These are phyloP conservation scores for Cryptophagus acutangulus DNA, from an alignment of 2,888 invertebrate species.

Conservation along the genomic window DNA sequence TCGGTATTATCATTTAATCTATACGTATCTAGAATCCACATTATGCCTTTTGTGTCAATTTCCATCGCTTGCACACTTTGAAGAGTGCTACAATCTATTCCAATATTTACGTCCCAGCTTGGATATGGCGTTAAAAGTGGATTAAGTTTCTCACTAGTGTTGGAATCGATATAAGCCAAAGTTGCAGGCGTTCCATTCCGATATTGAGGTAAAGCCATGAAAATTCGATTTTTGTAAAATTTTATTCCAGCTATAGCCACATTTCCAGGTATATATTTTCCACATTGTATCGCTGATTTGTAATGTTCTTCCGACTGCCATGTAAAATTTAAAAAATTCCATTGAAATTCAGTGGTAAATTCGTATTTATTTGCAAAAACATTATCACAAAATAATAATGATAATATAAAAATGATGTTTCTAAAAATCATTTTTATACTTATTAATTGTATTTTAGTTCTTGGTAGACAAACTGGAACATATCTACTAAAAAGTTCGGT, in stretches of 20 bases:
- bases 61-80: slow-evolving; percentile 72
- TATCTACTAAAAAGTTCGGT: too few species aligned
- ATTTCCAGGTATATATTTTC: background rate
- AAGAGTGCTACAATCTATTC: slow-evolving; percentile 56
- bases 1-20: slow-evolving; percentile 55
- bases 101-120: slow-evolving; percentile 60
- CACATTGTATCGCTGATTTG: background rate
- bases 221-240: background rate
- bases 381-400: background rate
- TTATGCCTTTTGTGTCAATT: slow-evolving; percentile 63
- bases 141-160: slow-evolving; percentile 36
- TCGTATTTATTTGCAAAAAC: background rate
- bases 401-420: too few species aligned
- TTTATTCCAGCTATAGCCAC: background rate
- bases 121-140: slow-evolving; percentile 63
- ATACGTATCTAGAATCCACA: slow-evolving; percentile 68
- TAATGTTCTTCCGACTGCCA: background rate
- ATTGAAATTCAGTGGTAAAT: background rate
- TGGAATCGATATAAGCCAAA: slow-evolving; percentile 53
- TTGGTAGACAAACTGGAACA: too few species aligned
- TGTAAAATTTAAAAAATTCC: background rate
- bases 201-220: background rate
- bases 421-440: too few species aligned
- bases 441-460: too few species aligned
- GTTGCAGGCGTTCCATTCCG: slow-evolving; percentile 50